Evolutionary conservation across 2,113 vertebrate genomes (phyloP), one percentile per base, ranked within the genome.

Genomic region (Semicossyphus pulcher): DNA sequence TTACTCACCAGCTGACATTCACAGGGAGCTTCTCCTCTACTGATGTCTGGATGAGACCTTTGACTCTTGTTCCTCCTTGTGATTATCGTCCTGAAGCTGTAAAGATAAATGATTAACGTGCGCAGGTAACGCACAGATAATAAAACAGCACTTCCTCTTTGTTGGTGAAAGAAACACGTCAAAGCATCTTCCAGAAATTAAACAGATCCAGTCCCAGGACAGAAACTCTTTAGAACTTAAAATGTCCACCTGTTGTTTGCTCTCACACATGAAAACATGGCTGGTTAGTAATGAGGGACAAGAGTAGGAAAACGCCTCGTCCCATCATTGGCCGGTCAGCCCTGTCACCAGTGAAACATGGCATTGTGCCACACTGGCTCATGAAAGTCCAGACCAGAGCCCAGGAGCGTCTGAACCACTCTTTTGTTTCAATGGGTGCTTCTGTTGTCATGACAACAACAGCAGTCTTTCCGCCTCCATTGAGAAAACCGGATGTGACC

Each of bases 81-180:
- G 71, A 82, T 90, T 85, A 68, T 59, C 4, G 11, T 54, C 68
- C 29, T 12, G 1, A 1, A 18, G 91, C 72, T 72, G 75, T 94
- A 95, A 95, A 94, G 10, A 83, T 92, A 41, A 94, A 94, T 94
- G 78, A 94, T 94, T 95, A 91, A 93, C 2, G 2, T 7, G 11
- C n/a, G n/a, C 4, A 31, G 25, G 12, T 36, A 37, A 47, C 0
- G 5, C 39, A 14, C 63, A 65, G 39, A 34, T 65, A 83, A 32
- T 59, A 70, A 53, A 25, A 48, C 25, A 9, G 21, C 44, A 39
- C 12, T 29, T 66, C 44, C 58, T 18, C 26, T 21, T 26, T 48
- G 21, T 44, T 12, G 41, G 9, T 54, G 37, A n/a, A 56, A 67
- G 26, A 72, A n/a, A 49, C 48, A 72, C 11, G 28, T 32, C 12